A percentile compares a stretch with the other conserved stretches of the same genome.
Evolutionary conservation across 1,140 invertebrate genomes (phyloP).

Genomic region (Neuroterus valhalla): DNA sequence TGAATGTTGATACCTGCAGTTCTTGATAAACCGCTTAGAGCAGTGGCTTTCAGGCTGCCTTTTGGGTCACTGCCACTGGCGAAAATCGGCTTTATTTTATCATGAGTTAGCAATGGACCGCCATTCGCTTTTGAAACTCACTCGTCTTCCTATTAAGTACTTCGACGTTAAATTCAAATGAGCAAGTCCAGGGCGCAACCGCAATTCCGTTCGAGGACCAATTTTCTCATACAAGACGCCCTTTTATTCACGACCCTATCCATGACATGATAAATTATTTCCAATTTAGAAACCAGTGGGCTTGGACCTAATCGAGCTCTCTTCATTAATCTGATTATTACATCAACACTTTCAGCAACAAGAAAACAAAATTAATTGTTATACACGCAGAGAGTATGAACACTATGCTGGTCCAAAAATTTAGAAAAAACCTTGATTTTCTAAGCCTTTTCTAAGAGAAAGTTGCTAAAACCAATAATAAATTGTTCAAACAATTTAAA

Average conservation of each 20-base stretch:
- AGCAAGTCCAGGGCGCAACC: conserved; percentile 11
- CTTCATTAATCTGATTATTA: neutral
- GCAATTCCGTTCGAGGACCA: conserved; percentile 11
- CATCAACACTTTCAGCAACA: neutral
- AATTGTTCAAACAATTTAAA: too few species aligned
- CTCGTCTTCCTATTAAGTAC: conserved; percentile 6
- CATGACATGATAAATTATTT: neutral
- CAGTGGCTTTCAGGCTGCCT: neutral
- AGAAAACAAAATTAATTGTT: too few species aligned
- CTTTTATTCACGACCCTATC: conserved; percentile 23
- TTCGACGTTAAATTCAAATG: conserved; percentile 11
- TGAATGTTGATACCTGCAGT: conserved; percentile 1
- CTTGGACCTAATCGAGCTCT: neutral
- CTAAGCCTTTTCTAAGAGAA: too few species aligned
- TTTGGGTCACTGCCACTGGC: neutral
- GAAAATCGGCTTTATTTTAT: conserved; percentile 30
- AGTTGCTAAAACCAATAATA: too few species aligned
- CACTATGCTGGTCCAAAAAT: too few species aligned
- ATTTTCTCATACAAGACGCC: conserved; percentile 8
- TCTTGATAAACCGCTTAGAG: conserved; percentile 22
- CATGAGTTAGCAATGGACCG: conserved; percentile 28
- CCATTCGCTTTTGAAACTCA: conserved; percentile 21
- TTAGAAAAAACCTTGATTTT: too few species aligned
- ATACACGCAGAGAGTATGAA: too few species aligned
- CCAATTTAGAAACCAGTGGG: conserved; percentile 6